These are phyloP conservation scores for Eristalinus aeneus DNA, from an alignment of 2,888 invertebrate species.

Conservation along the genomic window DNA sequence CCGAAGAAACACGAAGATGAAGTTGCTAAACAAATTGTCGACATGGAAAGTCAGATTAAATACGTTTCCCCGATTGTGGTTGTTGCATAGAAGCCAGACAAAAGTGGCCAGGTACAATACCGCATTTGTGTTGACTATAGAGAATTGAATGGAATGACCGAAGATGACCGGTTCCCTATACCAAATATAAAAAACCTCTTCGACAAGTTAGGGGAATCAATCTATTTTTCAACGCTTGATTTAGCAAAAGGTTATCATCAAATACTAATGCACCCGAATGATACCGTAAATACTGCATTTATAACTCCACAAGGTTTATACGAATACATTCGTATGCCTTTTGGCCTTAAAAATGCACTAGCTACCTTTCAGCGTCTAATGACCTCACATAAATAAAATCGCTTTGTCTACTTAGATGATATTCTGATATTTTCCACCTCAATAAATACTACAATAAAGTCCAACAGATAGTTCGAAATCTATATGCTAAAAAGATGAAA, in stretches of 20 bases:
- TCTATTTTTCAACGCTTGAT: conserved; percentile 70
- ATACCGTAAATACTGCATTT: conserved; percentile 74
- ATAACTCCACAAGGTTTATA: conserved; percentile 50
- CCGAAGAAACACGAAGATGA: background rate
- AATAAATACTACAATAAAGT: too few relatives aligned
- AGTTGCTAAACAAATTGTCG: background rate
- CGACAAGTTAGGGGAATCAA: conserved; percentile 66
- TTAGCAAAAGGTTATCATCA: conserved; percentile 73
- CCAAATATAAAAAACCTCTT: conserved; percentile 72
- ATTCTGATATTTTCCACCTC: conserved; percentile 70
- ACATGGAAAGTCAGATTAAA: background rate
- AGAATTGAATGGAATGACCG: conserved; percentile 56
- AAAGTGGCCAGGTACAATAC: background rate
- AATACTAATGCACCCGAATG: conserved; percentile 63
- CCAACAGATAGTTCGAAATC: too few relatives aligned
- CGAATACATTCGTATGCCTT: background rate
- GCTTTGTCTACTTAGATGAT: conserved; percentile 74
- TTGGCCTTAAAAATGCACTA: background rate
- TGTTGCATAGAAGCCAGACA: background rate
- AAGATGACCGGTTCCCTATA: conserved; percentile 64
- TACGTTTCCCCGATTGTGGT: conserved; percentile 12
- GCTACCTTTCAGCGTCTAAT: background rate
- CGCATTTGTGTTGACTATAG: conserved; percentile 69
- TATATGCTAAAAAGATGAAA: too few relatives aligned
- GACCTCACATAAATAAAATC: conserved; percentile 25